Conservation (phyloP, 2,797 vertebrate genomes). For the Tadarida brasiliensis region DNA sequence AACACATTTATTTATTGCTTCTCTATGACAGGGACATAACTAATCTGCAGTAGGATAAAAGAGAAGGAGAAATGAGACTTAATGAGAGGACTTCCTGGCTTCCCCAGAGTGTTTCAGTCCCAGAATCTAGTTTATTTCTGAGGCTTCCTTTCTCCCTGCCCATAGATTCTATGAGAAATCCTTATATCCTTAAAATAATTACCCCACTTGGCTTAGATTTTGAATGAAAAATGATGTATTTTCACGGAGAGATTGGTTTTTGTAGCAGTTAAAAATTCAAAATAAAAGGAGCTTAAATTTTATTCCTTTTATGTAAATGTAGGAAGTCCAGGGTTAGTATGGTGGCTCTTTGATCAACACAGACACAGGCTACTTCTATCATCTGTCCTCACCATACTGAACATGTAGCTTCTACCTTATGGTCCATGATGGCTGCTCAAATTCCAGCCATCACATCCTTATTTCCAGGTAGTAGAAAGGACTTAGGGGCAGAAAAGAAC, state of each 20-base stretch:
- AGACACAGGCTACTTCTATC: background rate
- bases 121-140: background rate
- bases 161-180: background rate
- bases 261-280: background rate
- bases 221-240: background rate
- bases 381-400: background rate
- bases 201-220: constrained; percentile 13
- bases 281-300: constrained; percentile 40
- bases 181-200: constrained; percentile 28
- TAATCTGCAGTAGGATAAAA: background rate
- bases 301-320: background rate
- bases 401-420: background rate
- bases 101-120: background rate
- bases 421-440: background rate
- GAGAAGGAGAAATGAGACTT: background rate
- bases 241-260: background rate
- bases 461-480: background rate
- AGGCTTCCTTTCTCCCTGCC: background rate
- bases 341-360: background rate
- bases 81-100: background rate
- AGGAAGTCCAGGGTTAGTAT: background rate
- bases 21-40: background rate
- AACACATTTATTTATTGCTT: background rate
- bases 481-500: background rate
- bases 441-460: background rate